These are phyloP conservation scores for Eristalis tenax DNA, from an alignment of 2,888 invertebrate genomes.

Conservation along the genomic window DNA sequence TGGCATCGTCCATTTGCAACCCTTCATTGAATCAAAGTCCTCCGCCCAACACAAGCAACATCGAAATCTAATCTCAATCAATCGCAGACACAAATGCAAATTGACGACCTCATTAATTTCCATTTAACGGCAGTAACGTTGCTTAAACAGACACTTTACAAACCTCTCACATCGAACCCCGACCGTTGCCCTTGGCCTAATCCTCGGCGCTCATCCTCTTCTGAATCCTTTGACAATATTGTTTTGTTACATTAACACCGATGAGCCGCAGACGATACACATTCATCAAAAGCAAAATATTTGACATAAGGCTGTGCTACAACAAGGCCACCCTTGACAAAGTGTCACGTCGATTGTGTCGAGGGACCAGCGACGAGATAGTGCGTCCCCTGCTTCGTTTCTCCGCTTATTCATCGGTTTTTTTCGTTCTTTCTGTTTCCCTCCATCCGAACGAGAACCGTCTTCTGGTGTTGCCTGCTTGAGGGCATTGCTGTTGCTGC, in stretches of 20 bases:
- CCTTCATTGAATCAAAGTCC: neutral
- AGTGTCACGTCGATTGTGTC: conserved; percentile 55
- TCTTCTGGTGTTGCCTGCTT: conserved; percentile 14
- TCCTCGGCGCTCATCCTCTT: conserved; percentile 12
- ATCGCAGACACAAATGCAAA: conserved; percentile 32
- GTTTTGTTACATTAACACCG: conserved; percentile 74
- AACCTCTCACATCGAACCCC: neutral
- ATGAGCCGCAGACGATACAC: conserved; percentile 73
- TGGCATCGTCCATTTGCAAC: neutral
- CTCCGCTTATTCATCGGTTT: conserved; percentile 16
- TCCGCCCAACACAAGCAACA: neutral
- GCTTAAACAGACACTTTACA: conserved; percentile 23
- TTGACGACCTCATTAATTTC: conserved; percentile 59
- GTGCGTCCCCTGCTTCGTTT: neutral
- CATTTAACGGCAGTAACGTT: conserved; percentile 41
- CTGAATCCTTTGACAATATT: conserved; percentile 61
- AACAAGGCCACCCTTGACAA: conserved; percentile 40
- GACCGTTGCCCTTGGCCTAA: conserved; percentile 29
- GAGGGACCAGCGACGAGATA: conserved; percentile 17
- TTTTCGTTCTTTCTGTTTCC: neutral
- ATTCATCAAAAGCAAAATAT: conserved; percentile 64
- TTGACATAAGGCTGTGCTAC: conserved; percentile 45
- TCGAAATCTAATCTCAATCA: conserved; percentile 18
- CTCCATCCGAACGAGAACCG: too few species aligned
- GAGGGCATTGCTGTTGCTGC: conserved; percentile 27